These are phyloP conservation scores for Diloba caeruleocephala DNA, from an alignment of 2,888 invertebrate genomes.

Conservation along the genomic window DNA sequence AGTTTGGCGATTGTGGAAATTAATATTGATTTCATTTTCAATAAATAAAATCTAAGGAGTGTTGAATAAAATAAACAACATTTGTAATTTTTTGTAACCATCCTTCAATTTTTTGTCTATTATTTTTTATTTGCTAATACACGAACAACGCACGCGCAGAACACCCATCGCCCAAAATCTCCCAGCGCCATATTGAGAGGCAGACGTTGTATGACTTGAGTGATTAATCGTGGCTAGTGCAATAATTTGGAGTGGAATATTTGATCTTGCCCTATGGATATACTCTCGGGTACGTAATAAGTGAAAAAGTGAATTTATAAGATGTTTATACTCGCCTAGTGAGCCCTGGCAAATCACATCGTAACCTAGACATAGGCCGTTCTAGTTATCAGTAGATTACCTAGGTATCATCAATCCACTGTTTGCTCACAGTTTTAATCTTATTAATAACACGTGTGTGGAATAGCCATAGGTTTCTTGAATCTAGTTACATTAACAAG, in stretches of 20 bases:
- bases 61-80: constrained; percentile 57
- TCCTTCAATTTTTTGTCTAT: constrained; percentile 67
- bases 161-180: constrained; percentile 89
- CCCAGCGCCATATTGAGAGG: constrained; percentile 93
- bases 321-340: constrained; percentile 66
- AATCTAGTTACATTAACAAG: constrained; percentile 94
- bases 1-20: constrained; percentile 81
- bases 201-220: constrained; percentile 91
- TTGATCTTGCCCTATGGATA: constrained; percentile 89
- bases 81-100: constrained; percentile 60
- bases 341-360: constrained; percentile 77
- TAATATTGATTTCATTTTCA: constrained; percentile 70
- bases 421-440: constrained; percentile 91
- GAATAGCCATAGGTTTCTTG: constrained; percentile 92
- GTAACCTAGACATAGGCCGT: constrained; percentile 91
- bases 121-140: constrained; percentile 80
- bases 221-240: constrained; percentile 89
- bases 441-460: constrained; percentile 91
- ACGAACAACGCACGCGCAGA: constrained; percentile 88
- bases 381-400: constrained; percentile 90
- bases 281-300: constrained; percentile 88
- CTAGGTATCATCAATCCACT: constrained; percentile 89
- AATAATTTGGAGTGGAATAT: constrained; percentile 88
- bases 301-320: constrained; percentile 73
- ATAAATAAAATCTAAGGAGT: constrained; percentile 61